Percentiles rank a stretch among this genome's conserved stretches.
phyloP scores from a whole-genome alignment of 2,797 vertebrate species.

The Helarctos malayanus region DNA sequence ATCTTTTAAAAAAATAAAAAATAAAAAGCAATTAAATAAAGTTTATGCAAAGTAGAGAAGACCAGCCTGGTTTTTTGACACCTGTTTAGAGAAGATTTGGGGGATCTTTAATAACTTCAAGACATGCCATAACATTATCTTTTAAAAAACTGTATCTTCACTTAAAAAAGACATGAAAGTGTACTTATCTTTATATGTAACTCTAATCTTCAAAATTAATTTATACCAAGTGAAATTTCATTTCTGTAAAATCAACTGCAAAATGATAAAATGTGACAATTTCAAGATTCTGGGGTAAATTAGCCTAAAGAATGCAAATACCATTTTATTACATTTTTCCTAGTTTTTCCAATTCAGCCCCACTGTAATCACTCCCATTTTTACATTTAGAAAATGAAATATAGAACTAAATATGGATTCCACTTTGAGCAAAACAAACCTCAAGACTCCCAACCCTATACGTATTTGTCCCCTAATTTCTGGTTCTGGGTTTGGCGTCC shows the following conservation, averaged over 20 bases:
- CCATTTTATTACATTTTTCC: background rate
- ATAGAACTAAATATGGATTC: background rate
- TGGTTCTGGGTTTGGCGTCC: background rate
- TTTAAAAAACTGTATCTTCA: constrained; percentile 34
- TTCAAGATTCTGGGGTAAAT: constrained; percentile 16
- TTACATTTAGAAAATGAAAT: background rate
- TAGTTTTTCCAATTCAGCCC: constrained; percentile 34
- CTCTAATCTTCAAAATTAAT: constrained; percentile 63
- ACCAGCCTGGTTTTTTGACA: background rate
- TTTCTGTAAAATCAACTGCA: constrained; percentile 55
- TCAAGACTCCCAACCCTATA: background rate
- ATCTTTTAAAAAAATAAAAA: too few species aligned
- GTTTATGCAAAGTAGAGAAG: constrained; percentile 20
- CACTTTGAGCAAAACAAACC: background rate
- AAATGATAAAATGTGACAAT: constrained; percentile 49
- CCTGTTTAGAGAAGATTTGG: constrained; percentile 1
- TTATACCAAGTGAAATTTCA: constrained; percentile 55
- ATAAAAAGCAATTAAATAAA: background rate
- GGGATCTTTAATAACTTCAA: constrained; percentile 49
- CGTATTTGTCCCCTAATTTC: background rate
- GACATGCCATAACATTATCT: background rate
- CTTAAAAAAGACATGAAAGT: constrained; percentile 36
- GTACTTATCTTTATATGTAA: background rate
- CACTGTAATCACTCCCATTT: background rate
- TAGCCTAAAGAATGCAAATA: constrained; percentile 52